These are phyloP conservation scores for Poeciliopsis retropinna DNA, from an alignment of 2,113 vertebrate genomes.

Conservation along the genomic window DNA sequence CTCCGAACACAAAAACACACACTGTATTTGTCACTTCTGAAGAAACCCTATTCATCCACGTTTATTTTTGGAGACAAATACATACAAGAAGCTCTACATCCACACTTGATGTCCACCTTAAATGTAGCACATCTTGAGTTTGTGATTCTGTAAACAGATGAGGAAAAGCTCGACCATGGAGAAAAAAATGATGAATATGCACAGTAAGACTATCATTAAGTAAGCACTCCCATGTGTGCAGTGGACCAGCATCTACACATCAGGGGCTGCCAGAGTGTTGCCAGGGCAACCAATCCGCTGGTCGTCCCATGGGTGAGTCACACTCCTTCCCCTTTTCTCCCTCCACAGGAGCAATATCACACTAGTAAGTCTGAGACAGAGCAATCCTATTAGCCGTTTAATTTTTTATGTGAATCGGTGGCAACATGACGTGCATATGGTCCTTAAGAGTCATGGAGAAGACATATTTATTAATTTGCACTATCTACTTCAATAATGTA, in stretches of 20 bases:
- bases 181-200: background rate
- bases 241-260: constrained; percentile 30
- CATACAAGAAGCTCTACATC: background rate
- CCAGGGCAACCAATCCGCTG: constrained; percentile 64
- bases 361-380: constrained; percentile 43
- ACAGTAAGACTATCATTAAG: background rate
- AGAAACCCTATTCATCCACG: background rate
- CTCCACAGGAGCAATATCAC: constrained; percentile 65
- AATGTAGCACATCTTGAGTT: too few species aligned
- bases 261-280: constrained; percentile 55
- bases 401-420: constrained; percentile 6
- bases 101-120: background rate
- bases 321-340: constrained; percentile 52
- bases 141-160: background rate
- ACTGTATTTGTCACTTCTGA: background rate
- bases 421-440: constrained; percentile 8
- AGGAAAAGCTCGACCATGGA: background rate
- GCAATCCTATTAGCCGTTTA: constrained; percentile 51
- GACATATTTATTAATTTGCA: background rate
- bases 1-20: background rate
- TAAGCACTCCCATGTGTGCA: constrained; percentile 20
- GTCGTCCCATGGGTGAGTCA: constrained; percentile 64
- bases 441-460: constrained; percentile 35
- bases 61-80: background rate
- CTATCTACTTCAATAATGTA: constrained; percentile 21